Evolutionary conservation across 2,113 vertebrate species (phyloP), one percentile per base, ranked within the genome.

Genomic region (Nothoprocta pentlandii): DNA sequence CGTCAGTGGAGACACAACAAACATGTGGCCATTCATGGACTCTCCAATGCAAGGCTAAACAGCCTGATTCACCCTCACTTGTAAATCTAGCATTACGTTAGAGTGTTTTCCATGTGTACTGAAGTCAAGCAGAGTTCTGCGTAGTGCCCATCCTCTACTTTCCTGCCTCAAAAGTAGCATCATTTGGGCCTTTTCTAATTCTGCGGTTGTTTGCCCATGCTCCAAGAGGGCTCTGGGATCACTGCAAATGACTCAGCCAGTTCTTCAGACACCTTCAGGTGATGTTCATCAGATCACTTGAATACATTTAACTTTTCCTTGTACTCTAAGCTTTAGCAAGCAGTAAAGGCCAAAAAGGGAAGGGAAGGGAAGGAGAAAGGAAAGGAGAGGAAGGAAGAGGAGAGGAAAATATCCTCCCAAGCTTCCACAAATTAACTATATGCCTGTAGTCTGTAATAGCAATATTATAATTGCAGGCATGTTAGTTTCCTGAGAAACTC

Each of bases 61-160:
- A 61, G 3, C 10, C 67, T 5, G 0, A 56, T 39, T 56, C 26
- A 46, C 5, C 0, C 0, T 12, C 8, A 8, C 10, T 32, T 36
- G 32, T 54, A 62, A 68, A 59, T 22, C 3, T 63, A 59, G 3
- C 21, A n/a, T 54, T 59, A 58, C 28, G 10, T 58, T 58, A 16
- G 4, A 7, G 2, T 16, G 28, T 58, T 88, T 77, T 80, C 44
- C n/a, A 67, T 12, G 42, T 15, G 30, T 53, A 8, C 22, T 84
- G 73, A 83, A 69, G 67, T 46, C 9, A 49, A 68, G 47, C 5
- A 75, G 32, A 30, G 4, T 2, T 32, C 28, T 32, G 16, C 17
- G 28, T 58, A 58, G 30, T 59, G 2, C 42, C 14, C 34, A 20
- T 62, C 17, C 8, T 47, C 41, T 3, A 3, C 10, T 15, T 56